phyloP scores from a whole-genome alignment of 2,888 invertebrate species.

The Leptodirus hochenwartii region DNA sequence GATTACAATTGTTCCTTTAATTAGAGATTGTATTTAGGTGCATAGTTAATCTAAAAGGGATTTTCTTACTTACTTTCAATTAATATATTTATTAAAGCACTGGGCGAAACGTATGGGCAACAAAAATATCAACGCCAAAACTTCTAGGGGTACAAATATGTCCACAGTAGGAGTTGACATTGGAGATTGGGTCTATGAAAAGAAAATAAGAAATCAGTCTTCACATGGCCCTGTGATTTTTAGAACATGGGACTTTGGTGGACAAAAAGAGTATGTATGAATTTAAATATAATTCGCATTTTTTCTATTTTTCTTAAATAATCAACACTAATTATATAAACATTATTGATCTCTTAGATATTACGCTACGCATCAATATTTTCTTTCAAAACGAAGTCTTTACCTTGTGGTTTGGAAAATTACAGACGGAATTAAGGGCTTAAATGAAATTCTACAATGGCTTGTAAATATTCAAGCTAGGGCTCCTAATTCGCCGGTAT shows the following conservation, averaged over 20 bases:
- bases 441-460: constrained; percentile 87
- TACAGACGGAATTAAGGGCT: constrained; percentile 76
- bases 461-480: constrained; percentile 85
- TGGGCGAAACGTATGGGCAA: constrained; percentile 95
- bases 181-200: constrained; percentile 85
- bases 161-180: constrained; percentile 98
- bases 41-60: too few relatives aligned
- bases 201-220: constrained; percentile 54
- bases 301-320: constrained; percentile 3
- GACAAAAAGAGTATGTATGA: constrained; percentile 83
- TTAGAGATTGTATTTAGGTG: too few relatives aligned
- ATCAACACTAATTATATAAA: constrained; percentile 3
- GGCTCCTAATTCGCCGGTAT: constrained; percentile 90
- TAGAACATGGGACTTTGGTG: constrained; percentile 98
- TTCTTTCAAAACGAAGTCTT: constrained; percentile 83
- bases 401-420: constrained; percentile 94
- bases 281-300: constrained; percentile 10
- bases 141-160: constrained; percentile 60
- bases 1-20: too few relatives aligned
- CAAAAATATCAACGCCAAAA: constrained; percentile 58
- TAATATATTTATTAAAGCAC: too few relatives aligned
- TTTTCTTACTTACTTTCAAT: too few relatives aligned
- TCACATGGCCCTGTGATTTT: constrained; percentile 73
- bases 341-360: constrained; percentile 37
- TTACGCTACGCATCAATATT: constrained; percentile 97